Base-by-base conservation (phyloP, 1,140 invertebrate genomes). In the Drosophila aff. region DNA sequence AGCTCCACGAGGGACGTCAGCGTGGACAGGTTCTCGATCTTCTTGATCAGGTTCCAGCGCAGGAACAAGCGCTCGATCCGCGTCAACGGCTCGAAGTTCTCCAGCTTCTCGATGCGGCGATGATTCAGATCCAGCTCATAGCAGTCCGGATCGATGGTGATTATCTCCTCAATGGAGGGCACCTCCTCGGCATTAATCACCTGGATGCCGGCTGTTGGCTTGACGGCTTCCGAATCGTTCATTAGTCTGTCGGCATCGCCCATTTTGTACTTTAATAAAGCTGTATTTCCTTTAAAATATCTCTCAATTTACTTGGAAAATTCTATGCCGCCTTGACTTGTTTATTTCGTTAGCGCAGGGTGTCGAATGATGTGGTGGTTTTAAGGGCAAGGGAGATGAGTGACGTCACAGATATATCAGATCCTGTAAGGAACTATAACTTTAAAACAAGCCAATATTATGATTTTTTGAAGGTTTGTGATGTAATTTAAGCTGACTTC, bases 41-140 rank as follows among this genome's bases (percentile, higher is more conserved):
- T 98, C 81, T 97, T 99, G 13, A 99, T 98, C 1, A 98, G 94
- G 94, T 99, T 99, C 96, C 98, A 99, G 49, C 98, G 95, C 26
- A 99, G 94, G 91, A 96, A 98, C 38, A 92, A 93, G 81, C 95
- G 96, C 94, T 98, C 95, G 40, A 98, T 94, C 73, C 95, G 94
- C 21, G 92, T 95, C 15, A 98, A 90, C 4, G 95, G 95, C 82
- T 97, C 96, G 18, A 98, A 94, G 91, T 98, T 97, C 81, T 97
- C 96, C 76, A 98, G 94, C 92, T 96, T 97, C 13, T 94, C 95
- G 72, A 98, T 95, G 79, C 96, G 95, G 21, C 96, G 95, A 93
- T 99, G 98, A 94, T 98, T 98, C 49, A 99, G 94, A 93, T 99
- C 98, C 13, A 93, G 59, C 57, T 92, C 92, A 11, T 73, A 85